A percentile compares a stretch with the other conserved stretches of the same genome.
Evolutionary conservation across 2,113 vertebrate species (phyloP).

Genomic region (Poecilia latipinna): DNA sequence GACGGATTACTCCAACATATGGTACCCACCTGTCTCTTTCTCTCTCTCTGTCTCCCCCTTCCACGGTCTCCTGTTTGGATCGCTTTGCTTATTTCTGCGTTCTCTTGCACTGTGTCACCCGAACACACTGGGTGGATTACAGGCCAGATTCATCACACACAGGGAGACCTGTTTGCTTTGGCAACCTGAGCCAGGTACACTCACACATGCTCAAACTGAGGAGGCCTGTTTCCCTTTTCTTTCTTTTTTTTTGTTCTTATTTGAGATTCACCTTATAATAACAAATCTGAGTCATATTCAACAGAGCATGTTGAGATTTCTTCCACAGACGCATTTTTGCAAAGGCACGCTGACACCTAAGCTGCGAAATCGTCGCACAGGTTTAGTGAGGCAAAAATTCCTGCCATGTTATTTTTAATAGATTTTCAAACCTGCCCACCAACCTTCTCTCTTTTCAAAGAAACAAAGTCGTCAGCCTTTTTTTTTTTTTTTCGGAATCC

Average conservation of each 20-base stretch:
- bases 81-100: slow-evolving; percentile 72
- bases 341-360: not conserved
- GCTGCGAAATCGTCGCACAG: slow-evolving; percentile 12
- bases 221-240: slow-evolving; percentile 19
- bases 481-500: slow-evolving; percentile 52
- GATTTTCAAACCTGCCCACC: slow-evolving; percentile 30
- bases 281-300: slow-evolving; percentile 4
- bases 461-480: slow-evolving; percentile 60
- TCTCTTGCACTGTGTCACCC: slow-evolving; percentile 73
- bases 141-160: slow-evolving; percentile 79
- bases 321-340: not conserved
- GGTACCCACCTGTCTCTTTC: slow-evolving; percentile 79
- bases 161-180: slow-evolving; percentile 80
- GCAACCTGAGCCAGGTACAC: slow-evolving; percentile 76
- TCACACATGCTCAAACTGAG: slow-evolving; percentile 20
- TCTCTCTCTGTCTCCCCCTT: slow-evolving; percentile 30
- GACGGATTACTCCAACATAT: slow-evolving; percentile 80
- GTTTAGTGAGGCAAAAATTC: slow-evolving; percentile 35
- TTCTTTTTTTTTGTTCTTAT: slow-evolving; percentile 26
- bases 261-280: slow-evolving; percentile 20
- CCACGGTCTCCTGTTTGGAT: slow-evolving; percentile 66
- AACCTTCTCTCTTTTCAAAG: slow-evolving; percentile 23
- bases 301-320: not conserved
- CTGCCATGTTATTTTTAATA: slow-evolving; percentile 38
- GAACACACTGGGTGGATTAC: slow-evolving; percentile 78